phyloP scores from a whole-genome alignment of 2,113 vertebrate species.

The Ginglymostoma cirratum region DNA sequence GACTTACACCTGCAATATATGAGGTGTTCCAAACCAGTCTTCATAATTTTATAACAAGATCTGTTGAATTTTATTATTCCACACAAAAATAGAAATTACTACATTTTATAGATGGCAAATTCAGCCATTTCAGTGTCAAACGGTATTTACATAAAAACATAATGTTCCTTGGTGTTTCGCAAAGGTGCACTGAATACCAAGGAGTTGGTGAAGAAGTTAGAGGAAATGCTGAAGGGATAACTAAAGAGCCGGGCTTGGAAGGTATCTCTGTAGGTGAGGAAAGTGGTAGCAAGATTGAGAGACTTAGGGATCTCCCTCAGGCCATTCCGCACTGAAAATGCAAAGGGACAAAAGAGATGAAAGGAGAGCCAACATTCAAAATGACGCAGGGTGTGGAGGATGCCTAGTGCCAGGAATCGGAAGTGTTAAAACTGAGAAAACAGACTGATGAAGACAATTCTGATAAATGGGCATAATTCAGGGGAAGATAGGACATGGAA shows the following conservation, averaged over 20 bases:
- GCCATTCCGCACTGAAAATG: neutral
- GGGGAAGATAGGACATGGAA: neutral
- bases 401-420: neutral
- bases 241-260: neutral
- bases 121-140: neutral
- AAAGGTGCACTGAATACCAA: neutral
- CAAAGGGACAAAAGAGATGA: neutral
- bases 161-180: neutral
- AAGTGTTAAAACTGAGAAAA: neutral
- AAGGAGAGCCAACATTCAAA: neutral
- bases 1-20: neutral
- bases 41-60: neutral
- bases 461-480: neutral
- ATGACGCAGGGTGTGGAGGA: neutral
- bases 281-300: neutral
- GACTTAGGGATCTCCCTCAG: neutral
- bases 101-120: neutral
- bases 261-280: neutral
- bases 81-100: neutral
- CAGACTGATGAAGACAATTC: neutral
- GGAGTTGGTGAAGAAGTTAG: neutral
- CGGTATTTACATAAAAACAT: neutral
- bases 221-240: neutral
- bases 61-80: neutral
- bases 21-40: neutral